Base-by-base conservation (phyloP, 2,113 vertebrate genomes). In the Nesospiza acunhae region DNA sequence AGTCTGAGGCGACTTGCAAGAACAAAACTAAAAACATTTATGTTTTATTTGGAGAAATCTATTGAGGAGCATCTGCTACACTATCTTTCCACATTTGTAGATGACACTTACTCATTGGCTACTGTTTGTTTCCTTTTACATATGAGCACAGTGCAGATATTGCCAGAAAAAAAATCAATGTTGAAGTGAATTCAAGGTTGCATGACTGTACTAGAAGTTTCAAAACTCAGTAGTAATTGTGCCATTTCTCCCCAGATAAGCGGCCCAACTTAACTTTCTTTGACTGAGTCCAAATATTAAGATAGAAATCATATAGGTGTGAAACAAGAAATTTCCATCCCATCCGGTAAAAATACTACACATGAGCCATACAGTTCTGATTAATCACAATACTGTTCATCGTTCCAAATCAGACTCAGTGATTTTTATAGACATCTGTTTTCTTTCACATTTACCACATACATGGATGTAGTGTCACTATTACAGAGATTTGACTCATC, bases 371-470 rank as follows among this genome's bases (percentile, higher is more conserved):
- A 77, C 50, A 90, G 35, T 56, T 81, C 88, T 41, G 42, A 55
- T 86, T 93, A 96, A 89, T 85, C 89, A 79, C 75, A 95, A 95
- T 87, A 62, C 41, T 64, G 56, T 75, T 93, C 47, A 84, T 63
- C 11, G 0, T 86, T 91, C 60, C 67, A 95, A 86, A 95, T 93
- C 76, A 84, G 75, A 87, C 22, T 74, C 62, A 35, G 63, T 94
- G 79, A 90, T 96, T 96, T 97, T 93, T 92, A 90, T 55, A 91
- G 85, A 90, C 95, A 96, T 96, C 88, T 97, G 92, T 94, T 94
- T 95, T 94, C 87, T 88, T 92, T 95, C 85, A 95, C 82, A 56
- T 96, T 97, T 92, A 93, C 93, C 95, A 83, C 92, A 89, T 92
- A 84, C 86, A 95, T 81, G 94, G 80, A 94, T 89, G 83, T 83